A percentile compares a stretch with the other conserved stretches of the same genome.
phyloP scores from a whole-genome alignment of 1,140 invertebrate species.

The Tetramorium alpestre region DNA sequence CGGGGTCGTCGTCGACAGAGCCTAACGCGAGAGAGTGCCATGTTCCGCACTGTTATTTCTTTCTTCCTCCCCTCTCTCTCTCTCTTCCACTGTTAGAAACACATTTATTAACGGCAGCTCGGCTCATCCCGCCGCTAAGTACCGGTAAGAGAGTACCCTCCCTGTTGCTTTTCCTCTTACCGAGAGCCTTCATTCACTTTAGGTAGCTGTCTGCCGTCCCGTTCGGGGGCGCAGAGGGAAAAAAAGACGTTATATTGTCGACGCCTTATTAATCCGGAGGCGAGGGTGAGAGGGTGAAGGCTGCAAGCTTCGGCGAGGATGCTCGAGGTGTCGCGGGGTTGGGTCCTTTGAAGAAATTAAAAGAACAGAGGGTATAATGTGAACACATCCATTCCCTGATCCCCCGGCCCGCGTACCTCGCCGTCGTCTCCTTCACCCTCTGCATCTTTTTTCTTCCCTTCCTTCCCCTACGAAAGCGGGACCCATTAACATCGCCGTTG shows the following conservation, averaged over 20 bases:
- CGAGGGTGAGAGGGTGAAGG: conserved; percentile 64
- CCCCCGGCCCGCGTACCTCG: conserved; percentile 54
- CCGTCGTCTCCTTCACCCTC: conserved; percentile 31
- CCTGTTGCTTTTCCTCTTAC: conserved; percentile 71
- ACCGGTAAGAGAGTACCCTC: conserved; percentile 70
- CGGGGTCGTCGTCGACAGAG: conserved; percentile 70
- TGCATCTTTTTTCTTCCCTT: background rate
- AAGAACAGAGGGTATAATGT: conserved; percentile 85
- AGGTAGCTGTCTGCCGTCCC: conserved; percentile 80
- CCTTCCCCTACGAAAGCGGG: conserved; percentile 33
- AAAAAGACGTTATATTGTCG: conserved; percentile 84
- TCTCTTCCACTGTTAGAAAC: conserved; percentile 75
- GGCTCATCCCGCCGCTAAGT: conserved; percentile 71
- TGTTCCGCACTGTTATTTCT: conserved; percentile 43
- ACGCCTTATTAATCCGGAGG: conserved; percentile 85
- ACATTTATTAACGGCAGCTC: conserved; percentile 83
- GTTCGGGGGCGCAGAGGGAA: conserved; percentile 70
- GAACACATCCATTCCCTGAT: conserved; percentile 83
- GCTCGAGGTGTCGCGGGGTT: conserved; percentile 62
- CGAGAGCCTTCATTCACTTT: conserved; percentile 81
- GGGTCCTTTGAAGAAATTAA: conserved; percentile 85
- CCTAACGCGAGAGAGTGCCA: conserved; percentile 59
- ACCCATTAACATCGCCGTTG: conserved; percentile 82
- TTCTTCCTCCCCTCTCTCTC: background rate
- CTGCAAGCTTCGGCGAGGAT: conserved; percentile 50